These are phyloP conservation scores for Nautilus pompilius DNA, from an alignment of 1,140 invertebrate species.

Conservation along the genomic window DNA sequence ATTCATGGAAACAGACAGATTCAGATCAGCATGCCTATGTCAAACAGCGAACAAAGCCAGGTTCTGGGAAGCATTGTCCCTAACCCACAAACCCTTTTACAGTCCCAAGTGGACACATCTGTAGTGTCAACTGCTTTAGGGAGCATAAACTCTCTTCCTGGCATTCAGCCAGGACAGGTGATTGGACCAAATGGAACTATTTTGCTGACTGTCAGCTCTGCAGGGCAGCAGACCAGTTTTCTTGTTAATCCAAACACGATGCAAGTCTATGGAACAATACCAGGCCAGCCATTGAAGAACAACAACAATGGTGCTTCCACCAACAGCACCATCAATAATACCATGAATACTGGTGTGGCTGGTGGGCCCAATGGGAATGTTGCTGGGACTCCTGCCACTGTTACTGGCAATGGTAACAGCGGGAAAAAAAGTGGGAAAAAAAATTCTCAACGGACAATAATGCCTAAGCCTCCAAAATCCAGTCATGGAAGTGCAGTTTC, in stretches of 20 bases:
- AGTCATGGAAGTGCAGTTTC: neutral
- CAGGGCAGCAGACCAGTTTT: constrained; percentile 39
- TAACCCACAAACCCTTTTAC: too few relatives aligned
- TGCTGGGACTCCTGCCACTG: neutral
- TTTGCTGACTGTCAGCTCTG: constrained; percentile 28
- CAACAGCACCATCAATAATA: too few relatives aligned
- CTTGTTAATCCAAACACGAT: constrained; percentile 39
- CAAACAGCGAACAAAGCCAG: neutral
- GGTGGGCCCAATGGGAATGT: too few relatives aligned
- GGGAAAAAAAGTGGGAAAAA: neutral
- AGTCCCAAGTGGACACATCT: neutral
- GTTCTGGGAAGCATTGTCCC: neutral
- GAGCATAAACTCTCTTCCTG: neutral
- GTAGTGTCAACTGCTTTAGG: neutral
- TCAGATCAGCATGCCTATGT: neutral
- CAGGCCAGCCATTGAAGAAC: too few relatives aligned
- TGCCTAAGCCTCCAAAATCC: neutral
- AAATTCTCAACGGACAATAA: neutral
- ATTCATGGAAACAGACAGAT: too few relatives aligned
- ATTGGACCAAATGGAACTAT: constrained; percentile 21
- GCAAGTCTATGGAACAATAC: constrained; percentile 35
- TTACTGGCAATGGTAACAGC: neutral
- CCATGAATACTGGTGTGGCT: too few relatives aligned
- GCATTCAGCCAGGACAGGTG: neutral
- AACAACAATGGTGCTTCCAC: neutral